Evolutionary conservation across 2,113 vertebrate genomes (phyloP).

Genomic region (Sigmodon hispidus): DNA sequence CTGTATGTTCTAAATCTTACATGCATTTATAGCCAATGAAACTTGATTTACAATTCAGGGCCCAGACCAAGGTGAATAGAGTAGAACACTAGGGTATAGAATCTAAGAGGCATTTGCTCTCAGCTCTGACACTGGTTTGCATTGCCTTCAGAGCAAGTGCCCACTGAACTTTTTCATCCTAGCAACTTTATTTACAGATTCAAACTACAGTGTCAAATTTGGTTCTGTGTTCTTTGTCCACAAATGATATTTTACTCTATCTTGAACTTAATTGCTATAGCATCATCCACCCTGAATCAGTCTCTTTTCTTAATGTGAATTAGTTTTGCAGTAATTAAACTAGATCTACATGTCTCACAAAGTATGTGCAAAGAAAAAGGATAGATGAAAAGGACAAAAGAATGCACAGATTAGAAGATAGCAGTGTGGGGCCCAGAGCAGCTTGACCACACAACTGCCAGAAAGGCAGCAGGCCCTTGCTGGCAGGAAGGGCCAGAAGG

Average conservation of each 20-base stretch:
- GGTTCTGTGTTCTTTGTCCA: background rate
- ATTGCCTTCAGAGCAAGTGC: background rate
- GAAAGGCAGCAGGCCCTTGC: too few relatives aligned
- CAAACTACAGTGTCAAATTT: background rate
- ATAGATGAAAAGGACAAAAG: background rate
- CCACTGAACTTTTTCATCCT: background rate
- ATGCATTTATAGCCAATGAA: background rate
- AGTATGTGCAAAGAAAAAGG: background rate
- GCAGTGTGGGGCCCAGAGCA: too few relatives aligned
- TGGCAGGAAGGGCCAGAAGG: too few relatives aligned
- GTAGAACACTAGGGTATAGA: background rate
- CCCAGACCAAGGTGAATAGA: background rate
- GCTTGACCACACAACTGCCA: too few relatives aligned
- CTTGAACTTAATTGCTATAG: background rate
- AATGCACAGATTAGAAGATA: background rate
- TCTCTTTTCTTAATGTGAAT: background rate
- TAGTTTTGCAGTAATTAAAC: background rate
- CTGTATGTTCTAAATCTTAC: background rate
- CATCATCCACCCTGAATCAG: background rate
- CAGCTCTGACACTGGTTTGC: background rate
- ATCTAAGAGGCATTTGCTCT: slow-evolving; percentile 12
- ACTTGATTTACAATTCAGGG: background rate
- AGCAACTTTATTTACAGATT: background rate
- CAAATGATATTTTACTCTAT: background rate
- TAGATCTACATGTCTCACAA: background rate